Base-by-base conservation (phyloP, 2,113 vertebrate species). In the Apteryx owenii region DNA sequence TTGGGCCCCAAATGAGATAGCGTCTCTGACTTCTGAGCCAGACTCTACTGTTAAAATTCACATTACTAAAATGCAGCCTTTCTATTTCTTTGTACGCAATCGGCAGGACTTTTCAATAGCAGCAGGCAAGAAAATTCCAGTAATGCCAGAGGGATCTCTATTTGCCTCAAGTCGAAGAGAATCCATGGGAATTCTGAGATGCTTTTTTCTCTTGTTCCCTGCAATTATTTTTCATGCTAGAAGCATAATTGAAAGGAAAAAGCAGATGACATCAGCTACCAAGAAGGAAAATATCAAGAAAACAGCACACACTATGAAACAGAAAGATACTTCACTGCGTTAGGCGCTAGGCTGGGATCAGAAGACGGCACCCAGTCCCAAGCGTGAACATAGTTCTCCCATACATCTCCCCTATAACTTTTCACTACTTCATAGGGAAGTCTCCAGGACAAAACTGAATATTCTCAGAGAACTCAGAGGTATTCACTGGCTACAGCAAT, bases 21-120 rank as follows among this genome's bases (percentile, higher is more conserved):
- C 11, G 95, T 97, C 96, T 97, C 92, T 68, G 75, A 61, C 75
- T 83, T 68, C 38, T 10, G 23, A 91, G 65, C 94, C 85, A 95
- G 88, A 92, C 71, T 51, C 17, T 6, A 16, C 89, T 88, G 97
- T 54, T 69, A 36, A 83, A 95, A 69, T 62, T 85, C 89, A 80
- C 85, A 85, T 29, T 50, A 61, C 89, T 92, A 84, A 97, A 97
- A 96, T 95, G 72, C 88, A 90, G 94, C 72, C 92, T 92, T 97
- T 97, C 80, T 89, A 54, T 83, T 89, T 82, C 93, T 89, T 48
- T 93, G 85, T 78, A 56, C 3, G 0, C 6, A 60, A 75, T 85
- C 50, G 54, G 91, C 76, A 90, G 85, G 89, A 96, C 72, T 72
- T 85, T 66, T 89, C 71, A 85, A 58, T 69, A 78, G 69, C 42